Evolutionary conservation across 30 jellyfish, hydroid and myxozoan genomes (phyloP), one percentile per base, ranked within the genome.

Genomic region (Aurelia sp.): DNA sequence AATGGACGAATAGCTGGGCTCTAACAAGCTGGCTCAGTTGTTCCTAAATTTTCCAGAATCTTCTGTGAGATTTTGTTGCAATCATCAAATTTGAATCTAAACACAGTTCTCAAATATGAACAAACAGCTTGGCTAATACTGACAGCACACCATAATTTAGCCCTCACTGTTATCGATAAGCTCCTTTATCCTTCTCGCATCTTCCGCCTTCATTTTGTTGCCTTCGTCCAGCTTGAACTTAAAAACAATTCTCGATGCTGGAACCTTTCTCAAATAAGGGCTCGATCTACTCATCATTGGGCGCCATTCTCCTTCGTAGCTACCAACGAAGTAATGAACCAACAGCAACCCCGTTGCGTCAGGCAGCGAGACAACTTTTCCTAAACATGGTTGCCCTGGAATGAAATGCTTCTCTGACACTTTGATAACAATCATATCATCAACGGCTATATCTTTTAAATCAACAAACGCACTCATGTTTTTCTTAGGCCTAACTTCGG

Each of bases 211-310:
- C 95, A 92, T 82, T 74, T 66, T 69, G 64, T 40, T 63, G 16
- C 63, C 87, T 22, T 86, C 92, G 55, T 51, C 44, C 41, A 93
- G 57, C 30, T 59, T 38, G 59, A 93, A 87, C 40, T 63, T 79
- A 76, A 41, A 63, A 27, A 80, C 73, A 44, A 93, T 50, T 31
- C 41, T 72, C 21, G 78, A 47, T 8, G 66, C 19, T 5, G 96
- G 85, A 12, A 88, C 87, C 19, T 76, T 58, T 22, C 97, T 70
- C 48, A 85, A 58, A 77, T 93, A 93, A 8, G 98, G 97, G 63
- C 98, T 93, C 62, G 96, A 82, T 30, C 98, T 71, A 61, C 96
- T 87, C 98, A 93, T 93, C 98, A 93, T 93, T 20, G 97, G 98
- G 67, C 97, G 67, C 98, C 98, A 93, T 47, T 15, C 90, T 8